A percentile compares a stretch with the other conserved stretches of the same genome.
These are phyloP conservation scores for Agriopis aurantiaria DNA, from an alignment of 2,888 invertebrate species.

Conservation along the genomic window DNA sequence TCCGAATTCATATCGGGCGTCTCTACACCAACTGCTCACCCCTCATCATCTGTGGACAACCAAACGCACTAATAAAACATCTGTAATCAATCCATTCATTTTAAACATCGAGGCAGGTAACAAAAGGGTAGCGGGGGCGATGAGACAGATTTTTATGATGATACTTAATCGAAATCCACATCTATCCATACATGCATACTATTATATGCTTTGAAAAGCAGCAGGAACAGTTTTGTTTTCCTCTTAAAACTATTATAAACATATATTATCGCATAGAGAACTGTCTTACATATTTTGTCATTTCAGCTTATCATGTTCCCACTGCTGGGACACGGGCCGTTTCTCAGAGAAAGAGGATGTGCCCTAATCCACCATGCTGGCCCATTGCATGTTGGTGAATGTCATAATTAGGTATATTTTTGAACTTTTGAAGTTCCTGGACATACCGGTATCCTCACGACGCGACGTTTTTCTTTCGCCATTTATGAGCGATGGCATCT, in stretches of 20 bases:
- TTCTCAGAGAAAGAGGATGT: too few relatives aligned
- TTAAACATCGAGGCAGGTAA: background rate
- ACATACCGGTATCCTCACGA: too few relatives aligned
- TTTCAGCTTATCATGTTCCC: too few relatives aligned
- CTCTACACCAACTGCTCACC: constrained; percentile 72
- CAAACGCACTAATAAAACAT: constrained; percentile 4
- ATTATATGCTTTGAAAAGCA: background rate
- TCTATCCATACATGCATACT: background rate
- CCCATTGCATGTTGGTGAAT: too few relatives aligned
- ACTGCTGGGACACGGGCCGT: too few relatives aligned
- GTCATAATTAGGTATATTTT: too few relatives aligned
- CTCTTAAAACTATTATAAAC: background rate
- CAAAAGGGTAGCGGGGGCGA: background rate
- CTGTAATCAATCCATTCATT: background rate
- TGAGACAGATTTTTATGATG: background rate
- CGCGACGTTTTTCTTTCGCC: too few relatives aligned
- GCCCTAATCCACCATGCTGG: too few relatives aligned
- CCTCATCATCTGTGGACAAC: constrained; percentile 79
- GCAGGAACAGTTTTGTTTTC: background rate
- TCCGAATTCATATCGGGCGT: constrained; percentile 83
- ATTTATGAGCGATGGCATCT: too few relatives aligned
- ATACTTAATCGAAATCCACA: background rate
- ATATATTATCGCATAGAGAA: background rate
- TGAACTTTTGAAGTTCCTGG: too few relatives aligned
- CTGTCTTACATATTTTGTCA: background rate